A percentile compares a stretch with the other conserved stretches of the same genome.
These are phyloP conservation scores for Pachyseris speciosa DNA, from an alignment of 64 coral and sea anemone species.

Conservation along the genomic window DNA sequence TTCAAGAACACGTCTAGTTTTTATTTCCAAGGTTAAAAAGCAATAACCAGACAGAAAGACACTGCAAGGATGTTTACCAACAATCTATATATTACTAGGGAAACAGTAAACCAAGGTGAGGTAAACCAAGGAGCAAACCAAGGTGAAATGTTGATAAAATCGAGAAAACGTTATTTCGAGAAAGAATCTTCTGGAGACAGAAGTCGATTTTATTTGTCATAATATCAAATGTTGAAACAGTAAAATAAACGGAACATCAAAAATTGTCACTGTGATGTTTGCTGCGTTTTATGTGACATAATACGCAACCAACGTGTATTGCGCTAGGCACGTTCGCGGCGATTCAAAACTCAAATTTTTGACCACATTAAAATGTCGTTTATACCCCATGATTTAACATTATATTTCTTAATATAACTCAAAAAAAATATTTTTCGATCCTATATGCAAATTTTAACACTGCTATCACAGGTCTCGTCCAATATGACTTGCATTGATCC, in stretches of 20 bases:
- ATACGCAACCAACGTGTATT: not conserved
- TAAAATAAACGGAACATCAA: not conserved
- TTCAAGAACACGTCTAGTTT: no score
- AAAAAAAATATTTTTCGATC: no score
- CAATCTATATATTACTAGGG: not conserved
- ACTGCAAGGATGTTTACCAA: conserved; percentile 2
- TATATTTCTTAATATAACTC: no score
- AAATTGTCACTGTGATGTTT: not conserved
- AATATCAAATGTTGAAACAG: not conserved
- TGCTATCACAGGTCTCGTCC: no score
- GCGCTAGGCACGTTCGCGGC: not conserved
- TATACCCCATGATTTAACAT: no score
- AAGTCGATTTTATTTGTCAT: not conserved
- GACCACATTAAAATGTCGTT: no score
- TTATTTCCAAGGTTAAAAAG: no score
- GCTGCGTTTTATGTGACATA: not conserved
- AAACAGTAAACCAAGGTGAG: not conserved
- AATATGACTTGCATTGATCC: no score
- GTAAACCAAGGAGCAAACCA: not conserved
- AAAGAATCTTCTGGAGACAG: not conserved
- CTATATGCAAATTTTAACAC: no score
- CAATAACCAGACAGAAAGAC: no score
- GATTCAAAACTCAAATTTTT: no score
- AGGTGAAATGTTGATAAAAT: not conserved
- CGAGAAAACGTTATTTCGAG: not conserved